Evolutionary conservation across 2,888 invertebrate species (phyloP), one percentile per base, ranked within the genome.

Genomic region (Dryococelus australis): DNA sequence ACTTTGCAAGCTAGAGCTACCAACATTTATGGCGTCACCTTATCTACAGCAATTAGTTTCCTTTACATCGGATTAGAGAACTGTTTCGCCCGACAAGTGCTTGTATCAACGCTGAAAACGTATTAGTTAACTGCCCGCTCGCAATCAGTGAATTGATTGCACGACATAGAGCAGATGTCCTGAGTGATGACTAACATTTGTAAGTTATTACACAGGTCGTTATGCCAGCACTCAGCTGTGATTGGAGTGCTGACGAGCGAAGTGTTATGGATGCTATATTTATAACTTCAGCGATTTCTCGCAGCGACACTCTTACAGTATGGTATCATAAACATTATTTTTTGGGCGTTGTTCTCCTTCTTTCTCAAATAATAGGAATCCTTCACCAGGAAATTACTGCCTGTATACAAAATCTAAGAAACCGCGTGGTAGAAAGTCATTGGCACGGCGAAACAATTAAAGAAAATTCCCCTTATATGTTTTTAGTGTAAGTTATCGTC

Each of bases 181-280:
- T n/a, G 65, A 65, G 65, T 65, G 65, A 65, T 65, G n/a, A n/a
- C 65, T 65, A n/a, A 65, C 65, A 24, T 65, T 65, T 65, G 65
- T 65, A 65, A n/a, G 65, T 65, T 65, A 65, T 65, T 65, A 65
- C 65, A 24, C 8, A 65, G n/a, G 65, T 65, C 65, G n/a, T 65
- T 65, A 65, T n/a, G 65, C 65, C 13, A 65, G 65, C 65, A 65
- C 65, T 65, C 65, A n/a, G 65, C 65, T n/a, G 20, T 65, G 65
- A 65, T 65, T 65, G 65, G 65, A 24, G 65, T 65, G 20, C 65
- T 20, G 65, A n/a, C n/a, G 65, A 65, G 6, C 24, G 65, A 65
- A n/a, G 65, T 65, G 65, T 65, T n/a, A 65, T n/a, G 65, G 65
- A 65, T 65, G 65, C 16, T 24, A 65, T 8, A 65, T 65, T 65